Conservation (phyloP, 2,113 vertebrate species). For the Trogon surrucura region DNA sequence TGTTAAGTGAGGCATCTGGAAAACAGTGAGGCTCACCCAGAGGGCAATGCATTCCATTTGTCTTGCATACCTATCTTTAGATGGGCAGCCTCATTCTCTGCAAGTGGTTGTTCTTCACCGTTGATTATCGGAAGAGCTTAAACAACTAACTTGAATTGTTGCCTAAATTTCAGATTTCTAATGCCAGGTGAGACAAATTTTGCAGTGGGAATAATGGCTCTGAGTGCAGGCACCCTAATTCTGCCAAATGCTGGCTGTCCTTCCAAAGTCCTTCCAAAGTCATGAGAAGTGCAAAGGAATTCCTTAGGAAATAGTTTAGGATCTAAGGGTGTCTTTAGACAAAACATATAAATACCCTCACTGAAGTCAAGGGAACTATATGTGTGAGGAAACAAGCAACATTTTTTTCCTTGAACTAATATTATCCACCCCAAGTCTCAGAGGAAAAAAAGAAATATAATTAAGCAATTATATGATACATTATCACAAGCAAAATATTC, state of each 20-base stretch:
- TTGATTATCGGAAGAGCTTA: not conserved
- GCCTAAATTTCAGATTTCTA: not conserved
- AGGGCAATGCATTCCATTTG: not conserved
- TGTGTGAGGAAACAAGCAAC: not conserved
- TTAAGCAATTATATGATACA: not conserved
- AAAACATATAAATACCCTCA: not conserved
- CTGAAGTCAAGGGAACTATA: not conserved
- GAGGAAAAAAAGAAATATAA: not conserved
- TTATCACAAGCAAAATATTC: not conserved
- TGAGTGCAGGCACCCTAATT: not conserved
- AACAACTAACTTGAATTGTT: not conserved
- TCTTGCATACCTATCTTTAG: not conserved
- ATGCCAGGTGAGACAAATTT: not conserved
- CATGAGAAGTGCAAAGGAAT: not conserved
- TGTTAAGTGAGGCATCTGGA: not conserved
- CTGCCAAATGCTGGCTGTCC: not conserved
- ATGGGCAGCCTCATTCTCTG: not conserved
- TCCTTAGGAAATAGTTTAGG: constrained; percentile 5
- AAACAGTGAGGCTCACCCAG: not conserved
- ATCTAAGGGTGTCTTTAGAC: not conserved
- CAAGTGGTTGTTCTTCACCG: not conserved
- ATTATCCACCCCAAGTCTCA: not conserved
- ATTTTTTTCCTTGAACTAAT: not conserved
- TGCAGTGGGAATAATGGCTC: not conserved
- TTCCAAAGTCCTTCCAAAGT: not conserved